Conservation (phyloP, 2,888 invertebrate genomes). For the Drosophila pseudotalamancana region DNA sequence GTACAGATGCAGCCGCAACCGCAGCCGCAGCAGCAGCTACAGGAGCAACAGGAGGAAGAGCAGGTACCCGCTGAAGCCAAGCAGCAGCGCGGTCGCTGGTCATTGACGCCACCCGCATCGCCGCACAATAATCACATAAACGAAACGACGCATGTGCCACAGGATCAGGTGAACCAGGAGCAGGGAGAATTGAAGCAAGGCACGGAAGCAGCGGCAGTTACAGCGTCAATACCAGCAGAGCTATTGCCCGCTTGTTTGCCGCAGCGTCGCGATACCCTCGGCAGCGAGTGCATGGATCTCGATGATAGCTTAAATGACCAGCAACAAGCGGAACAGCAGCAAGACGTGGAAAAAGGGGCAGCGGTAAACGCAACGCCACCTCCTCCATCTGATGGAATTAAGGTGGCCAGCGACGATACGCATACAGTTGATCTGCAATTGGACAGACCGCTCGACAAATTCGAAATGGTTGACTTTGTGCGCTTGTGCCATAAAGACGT, state of each 20-base stretch:
- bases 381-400: constrained; percentile 83
- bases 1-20: not conserved
- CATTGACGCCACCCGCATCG: constrained; percentile 80
- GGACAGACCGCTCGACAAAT: constrained; percentile 90
- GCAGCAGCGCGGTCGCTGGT: constrained; percentile 73
- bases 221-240: not conserved
- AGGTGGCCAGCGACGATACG: constrained; percentile 87
- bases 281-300: constrained; percentile 72
- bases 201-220: not conserved
- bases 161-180: not conserved
- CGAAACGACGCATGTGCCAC: constrained; percentile 27
- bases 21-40: constrained; percentile 8
- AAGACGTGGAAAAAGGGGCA: not conserved
- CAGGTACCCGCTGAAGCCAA: constrained; percentile 2
- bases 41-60: constrained; percentile 10
- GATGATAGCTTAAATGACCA: constrained; percentile 50
- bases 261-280: constrained; percentile 63
- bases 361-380: constrained; percentile 2
- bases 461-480: constrained; percentile 89
- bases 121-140: constrained; percentile 62
- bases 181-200: too few species aligned
- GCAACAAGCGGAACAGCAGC: not conserved
- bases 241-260: not conserved
- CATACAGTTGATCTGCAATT: constrained; percentile 89
- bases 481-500: constrained; percentile 90